A percentile compares a stretch with the other conserved stretches of the same genome.
phyloP scores from a whole-genome alignment of 2,888 invertebrate genomes.

The Plutella xylostella region DNA sequence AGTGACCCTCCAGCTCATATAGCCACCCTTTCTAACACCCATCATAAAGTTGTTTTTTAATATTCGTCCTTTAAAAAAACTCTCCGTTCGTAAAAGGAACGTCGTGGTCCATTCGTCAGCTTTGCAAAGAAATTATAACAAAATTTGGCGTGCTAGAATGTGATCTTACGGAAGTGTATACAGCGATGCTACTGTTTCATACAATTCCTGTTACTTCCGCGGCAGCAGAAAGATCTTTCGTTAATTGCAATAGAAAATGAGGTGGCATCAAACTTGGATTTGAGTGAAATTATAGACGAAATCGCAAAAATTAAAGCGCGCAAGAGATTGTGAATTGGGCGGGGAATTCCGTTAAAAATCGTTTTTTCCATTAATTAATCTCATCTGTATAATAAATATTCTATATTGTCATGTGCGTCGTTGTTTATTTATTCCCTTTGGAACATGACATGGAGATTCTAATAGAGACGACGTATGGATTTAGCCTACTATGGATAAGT shows the following conservation, averaged over 20 bases:
- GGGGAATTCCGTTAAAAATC: background rate
- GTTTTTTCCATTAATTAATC: background rate
- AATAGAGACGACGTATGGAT: too few relatives aligned
- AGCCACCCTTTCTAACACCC: too few relatives aligned
- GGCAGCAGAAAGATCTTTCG: slow-evolving; percentile 17
- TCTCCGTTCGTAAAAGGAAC: too few relatives aligned
- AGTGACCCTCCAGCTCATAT: too few relatives aligned
- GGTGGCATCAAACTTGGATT: slow-evolving; percentile 15
- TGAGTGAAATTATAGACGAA: slow-evolving; percentile 14
- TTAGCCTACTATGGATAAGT: too few relatives aligned
- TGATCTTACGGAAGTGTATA: slow-evolving; percentile 16
- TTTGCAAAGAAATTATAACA: slow-evolving; percentile 16
- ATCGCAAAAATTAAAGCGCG: background rate
- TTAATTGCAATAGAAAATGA: slow-evolving; percentile 16
- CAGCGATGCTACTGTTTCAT: slow-evolving; percentile 18
- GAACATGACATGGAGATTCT: too few relatives aligned
- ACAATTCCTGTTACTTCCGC: slow-evolving; percentile 18
- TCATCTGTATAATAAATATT: too few relatives aligned
- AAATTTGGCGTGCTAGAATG: slow-evolving; percentile 18
- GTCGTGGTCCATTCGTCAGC: background rate
- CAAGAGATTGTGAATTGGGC: background rate
- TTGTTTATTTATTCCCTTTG: too few relatives aligned
- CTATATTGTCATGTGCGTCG: background rate
- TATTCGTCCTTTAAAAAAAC: too few relatives aligned
- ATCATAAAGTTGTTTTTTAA: too few relatives aligned